Evolutionary conservation across 2,888 invertebrate species (phyloP).

Genomic region (Diaprepes abbreviatus): DNA sequence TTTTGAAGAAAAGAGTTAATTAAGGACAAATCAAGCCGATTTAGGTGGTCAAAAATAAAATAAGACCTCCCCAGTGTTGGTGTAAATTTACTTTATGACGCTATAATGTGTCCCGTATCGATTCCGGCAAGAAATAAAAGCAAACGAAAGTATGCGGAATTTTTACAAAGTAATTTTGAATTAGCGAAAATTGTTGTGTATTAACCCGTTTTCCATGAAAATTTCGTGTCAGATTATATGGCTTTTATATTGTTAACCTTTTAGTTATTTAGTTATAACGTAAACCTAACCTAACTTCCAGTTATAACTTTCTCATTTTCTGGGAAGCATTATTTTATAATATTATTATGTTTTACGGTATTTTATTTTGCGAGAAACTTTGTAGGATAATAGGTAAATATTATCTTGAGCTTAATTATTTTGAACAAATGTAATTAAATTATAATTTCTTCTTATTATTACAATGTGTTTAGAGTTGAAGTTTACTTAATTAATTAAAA

Average conservation of each 20-base stretch:
- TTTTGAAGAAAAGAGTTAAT: conserved; percentile 29
- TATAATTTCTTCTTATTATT: no score
- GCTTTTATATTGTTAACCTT: conserved; percentile 34
- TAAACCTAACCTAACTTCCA: conserved; percentile 12
- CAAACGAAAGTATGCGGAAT: conserved; percentile 28
- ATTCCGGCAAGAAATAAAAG: conserved; percentile 36
- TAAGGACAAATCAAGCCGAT: conserved; percentile 32
- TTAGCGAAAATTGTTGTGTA: conserved; percentile 35
- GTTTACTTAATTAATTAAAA: no score
- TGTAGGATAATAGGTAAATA: no score
- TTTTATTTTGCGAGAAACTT: no score
- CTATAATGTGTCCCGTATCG: conserved; percentile 44
- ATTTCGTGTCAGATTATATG: conserved; percentile 28
- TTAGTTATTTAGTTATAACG: conserved; percentile 26
- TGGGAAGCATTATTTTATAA: background rate
- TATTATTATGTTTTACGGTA: no score
- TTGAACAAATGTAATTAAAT: no score
- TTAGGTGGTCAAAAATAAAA: conserved; percentile 35
- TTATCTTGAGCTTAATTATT: no score
- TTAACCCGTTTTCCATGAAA: conserved; percentile 27
- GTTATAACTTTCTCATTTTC: conserved; percentile 18
- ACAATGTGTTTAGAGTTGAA: no score
- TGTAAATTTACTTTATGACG: conserved; percentile 45
- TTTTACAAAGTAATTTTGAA: conserved; percentile 38
- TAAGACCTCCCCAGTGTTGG: conserved; percentile 34